These are phyloP conservation scores for Megalops cyprinoides DNA, from an alignment of 2,797 vertebrate genomes.

Conservation along the genomic window DNA sequence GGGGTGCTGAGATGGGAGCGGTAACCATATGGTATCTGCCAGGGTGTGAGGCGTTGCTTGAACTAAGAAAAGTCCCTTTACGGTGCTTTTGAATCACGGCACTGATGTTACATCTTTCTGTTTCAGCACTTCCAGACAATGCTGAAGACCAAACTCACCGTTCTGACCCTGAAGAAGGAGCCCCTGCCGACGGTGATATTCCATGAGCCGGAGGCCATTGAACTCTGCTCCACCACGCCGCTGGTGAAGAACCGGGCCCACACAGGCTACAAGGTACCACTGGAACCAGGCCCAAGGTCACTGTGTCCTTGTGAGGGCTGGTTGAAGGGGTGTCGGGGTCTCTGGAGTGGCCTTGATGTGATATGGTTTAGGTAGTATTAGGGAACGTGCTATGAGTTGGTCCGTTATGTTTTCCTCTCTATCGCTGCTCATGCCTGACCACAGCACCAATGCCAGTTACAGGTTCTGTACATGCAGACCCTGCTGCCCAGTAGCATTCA, in stretches of 20 bases:
- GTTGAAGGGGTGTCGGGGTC: background rate
- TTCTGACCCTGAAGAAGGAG: constrained; percentile 94
- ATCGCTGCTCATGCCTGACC: too few species aligned
- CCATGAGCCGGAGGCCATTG: constrained; percentile 95
- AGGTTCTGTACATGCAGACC: too few species aligned
- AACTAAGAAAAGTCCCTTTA: background rate
- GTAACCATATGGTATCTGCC: background rate
- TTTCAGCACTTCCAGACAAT: constrained; percentile 97
- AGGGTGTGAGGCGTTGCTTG: background rate
- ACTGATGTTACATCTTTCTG: constrained; percentile 15
- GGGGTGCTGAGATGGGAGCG: background rate
- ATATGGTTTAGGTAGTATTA: background rate
- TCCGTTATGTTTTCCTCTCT: too few species aligned
- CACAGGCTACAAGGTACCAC: constrained; percentile 86
- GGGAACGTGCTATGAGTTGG: too few species aligned
- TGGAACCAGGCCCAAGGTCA: background rate
- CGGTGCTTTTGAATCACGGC: background rate
- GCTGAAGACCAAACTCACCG: constrained; percentile 97
- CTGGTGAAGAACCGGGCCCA: constrained; percentile 84
- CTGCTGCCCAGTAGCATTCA: too few species aligned
- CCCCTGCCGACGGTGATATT: constrained; percentile 95
- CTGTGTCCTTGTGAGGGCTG: background rate
- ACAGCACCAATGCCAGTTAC: too few species aligned
- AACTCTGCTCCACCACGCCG: constrained; percentile 91
- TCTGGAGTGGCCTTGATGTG: background rate